phyloP scores from a whole-genome alignment of 2,797 vertebrate species.

The Lepus oiostolus region DNA sequence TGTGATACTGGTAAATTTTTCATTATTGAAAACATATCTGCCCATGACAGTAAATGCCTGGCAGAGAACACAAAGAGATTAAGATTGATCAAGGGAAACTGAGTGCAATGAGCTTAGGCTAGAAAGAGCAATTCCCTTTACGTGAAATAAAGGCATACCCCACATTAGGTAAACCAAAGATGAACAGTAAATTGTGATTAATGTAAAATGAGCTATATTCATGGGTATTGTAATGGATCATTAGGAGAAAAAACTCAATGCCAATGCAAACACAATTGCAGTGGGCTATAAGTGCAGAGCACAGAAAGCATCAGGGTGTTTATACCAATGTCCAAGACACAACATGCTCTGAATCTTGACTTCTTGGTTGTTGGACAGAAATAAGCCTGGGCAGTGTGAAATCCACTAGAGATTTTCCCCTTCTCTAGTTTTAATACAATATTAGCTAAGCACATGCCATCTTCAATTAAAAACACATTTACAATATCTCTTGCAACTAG shows the following conservation, averaged over 20 bases:
- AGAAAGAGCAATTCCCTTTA: neutral
- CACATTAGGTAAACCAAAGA: neutral
- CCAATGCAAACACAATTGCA: neutral
- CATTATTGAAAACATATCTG: neutral
- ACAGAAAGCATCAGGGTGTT: neutral
- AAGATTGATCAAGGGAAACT: neutral
- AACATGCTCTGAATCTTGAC: neutral
- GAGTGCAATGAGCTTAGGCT: neutral
- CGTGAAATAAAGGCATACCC: neutral
- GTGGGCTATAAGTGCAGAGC: neutral
- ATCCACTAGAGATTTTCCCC: neutral
- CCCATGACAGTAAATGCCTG: neutral
- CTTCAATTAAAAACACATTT: neutral
- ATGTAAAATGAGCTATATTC: neutral
- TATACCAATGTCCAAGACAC: neutral
- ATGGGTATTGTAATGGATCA: neutral
- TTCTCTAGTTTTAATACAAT: neutral
- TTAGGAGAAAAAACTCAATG: neutral
- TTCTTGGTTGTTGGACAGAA: constrained; percentile 6
- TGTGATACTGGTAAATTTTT: neutral
- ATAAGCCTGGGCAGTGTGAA: neutral
- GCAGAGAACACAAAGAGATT: neutral
- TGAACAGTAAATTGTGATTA: neutral
- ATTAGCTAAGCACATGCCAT: neutral
- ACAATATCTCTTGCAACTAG: neutral